Evolutionary conservation across 2,797 vertebrate genomes (phyloP), one percentile per base, ranked within the genome.

Genomic region (Melanitta fusca): DNA sequence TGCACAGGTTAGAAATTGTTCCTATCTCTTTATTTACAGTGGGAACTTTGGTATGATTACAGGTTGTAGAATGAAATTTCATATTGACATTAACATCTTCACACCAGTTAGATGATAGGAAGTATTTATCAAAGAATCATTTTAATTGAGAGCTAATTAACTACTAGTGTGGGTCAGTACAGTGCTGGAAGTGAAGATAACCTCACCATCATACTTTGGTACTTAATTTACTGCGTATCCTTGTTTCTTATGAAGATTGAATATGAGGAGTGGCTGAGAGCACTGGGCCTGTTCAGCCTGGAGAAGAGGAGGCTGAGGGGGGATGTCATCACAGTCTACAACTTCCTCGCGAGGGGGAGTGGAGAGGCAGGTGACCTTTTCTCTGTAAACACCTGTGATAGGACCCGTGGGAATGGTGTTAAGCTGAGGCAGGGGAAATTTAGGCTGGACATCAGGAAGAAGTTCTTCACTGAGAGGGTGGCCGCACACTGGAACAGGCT

Each of bases 181-280:
- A 80, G 41, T 66, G 71, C 21, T 41, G 60, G 57, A 88, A 91
- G 38, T 80, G 64, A 73, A 73, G 72, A 89, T 87, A 91, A 94
- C 68, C 27, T 91, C 51, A 41, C 41, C 34, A 8, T 72, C 39
- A 25, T 85, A 30, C 70, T 91, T 62, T 73, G 41, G 10, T 85
- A n/a, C 27, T 80, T 86, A 69, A 69, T 85, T 89, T 91, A 38
- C 43, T 62, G 6, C 58, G 56, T 53, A 73, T 81, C 13, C 7
- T 69, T 49, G 7, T 61, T 86, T 87, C 62, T 61, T 41, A 21
- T 41, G 30, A 86, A 72, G 47, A 47, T 69, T 84, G 45, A 84
- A 45, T 88, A 39, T 45, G 43, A 45, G 43, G 43, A 19, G 18
- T 9, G 18, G 43, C 43, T 45, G 43, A 45, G 43, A 10, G 18